Evolutionary conservation across 2,113 vertebrate genomes (phyloP), one percentile per base, ranked within the genome.

Genomic region (Aythya baeri): DNA sequence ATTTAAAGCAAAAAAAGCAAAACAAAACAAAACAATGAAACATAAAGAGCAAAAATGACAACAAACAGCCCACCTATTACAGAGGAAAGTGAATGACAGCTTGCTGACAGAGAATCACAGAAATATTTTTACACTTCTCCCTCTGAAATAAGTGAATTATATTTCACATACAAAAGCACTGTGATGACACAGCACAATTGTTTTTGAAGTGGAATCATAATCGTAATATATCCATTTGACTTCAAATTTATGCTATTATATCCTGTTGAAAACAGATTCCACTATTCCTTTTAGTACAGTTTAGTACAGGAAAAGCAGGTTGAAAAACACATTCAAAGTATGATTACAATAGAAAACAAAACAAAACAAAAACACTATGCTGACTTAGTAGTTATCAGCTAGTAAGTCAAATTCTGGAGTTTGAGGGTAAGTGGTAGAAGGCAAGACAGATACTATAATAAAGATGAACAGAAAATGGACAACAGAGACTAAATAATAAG

Each of bases 401-500:
- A 54, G 61, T 27, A 32, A 90, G 68, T 58, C 14, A 89, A 63
- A 91, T 17, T 71, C 41, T 7, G 29, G 86, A 94, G 78, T 68
- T 71, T 46, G 61, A 87, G 68, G 46, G 29, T 17, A 63, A 88
- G 72, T 11, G 29, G 43, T 7, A 68, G 49, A 87, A 94, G 62
- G 49, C 44, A 44, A 84, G 68, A 12, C 68, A 82, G 18, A 73
- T 75, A 11, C 67, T 86, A 26, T 41, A 72, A 81, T 59, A 91
- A 81, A 86, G 77, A 71, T 16, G 59, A 83, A 54, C 86, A 89
- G 58, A 66, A 95, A 93, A 74, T n/a, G 57, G 59, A 87, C 81
- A 97, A 72, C 36, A 68, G 31, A 76, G 72, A 55, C 29, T 63
- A 93, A 92, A 54, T 90, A 93, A 79, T 46, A 58, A 76, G 34